Evolutionary conservation across 2,797 vertebrate species (phyloP).

Genomic region (Chiloscyllium punctatum): DNA sequence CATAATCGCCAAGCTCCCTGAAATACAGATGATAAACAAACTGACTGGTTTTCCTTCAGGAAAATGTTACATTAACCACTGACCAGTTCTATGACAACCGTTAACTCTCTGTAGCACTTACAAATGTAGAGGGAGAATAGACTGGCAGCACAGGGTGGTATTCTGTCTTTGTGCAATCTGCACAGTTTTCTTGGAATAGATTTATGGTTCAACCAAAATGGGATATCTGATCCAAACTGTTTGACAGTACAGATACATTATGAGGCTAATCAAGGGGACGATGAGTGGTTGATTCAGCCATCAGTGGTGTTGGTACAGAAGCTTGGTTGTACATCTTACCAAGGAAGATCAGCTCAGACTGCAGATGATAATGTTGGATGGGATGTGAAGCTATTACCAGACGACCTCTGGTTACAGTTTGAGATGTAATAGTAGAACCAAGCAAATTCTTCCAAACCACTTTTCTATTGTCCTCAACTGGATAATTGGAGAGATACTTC

Average conservation of each 20-base stretch:
- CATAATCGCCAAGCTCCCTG: background rate
- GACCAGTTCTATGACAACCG: background rate
- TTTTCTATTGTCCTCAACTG: background rate
- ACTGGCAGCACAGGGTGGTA: background rate
- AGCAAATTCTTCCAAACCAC: background rate
- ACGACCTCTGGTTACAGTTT: background rate
- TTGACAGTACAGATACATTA: background rate
- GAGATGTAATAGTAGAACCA: background rate
- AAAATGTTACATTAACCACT: background rate
- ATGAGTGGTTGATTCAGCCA: background rate
- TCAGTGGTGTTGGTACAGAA: background rate
- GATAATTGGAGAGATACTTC: background rate
- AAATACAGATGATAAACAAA: background rate
- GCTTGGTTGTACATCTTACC: background rate
- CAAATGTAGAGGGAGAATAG: background rate
- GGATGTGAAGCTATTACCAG: background rate
- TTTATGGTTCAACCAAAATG: background rate
- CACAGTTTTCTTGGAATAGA: background rate
- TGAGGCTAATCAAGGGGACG: background rate
- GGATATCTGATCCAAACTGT: background rate
- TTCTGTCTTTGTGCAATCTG: too few relatives aligned
- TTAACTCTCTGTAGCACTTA: background rate
- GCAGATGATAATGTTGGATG: background rate
- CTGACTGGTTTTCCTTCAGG: background rate
- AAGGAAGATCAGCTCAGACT: background rate